Evolutionary conservation across 2,113 vertebrate genomes (phyloP).

Genomic region (Hiodon tergisus): DNA sequence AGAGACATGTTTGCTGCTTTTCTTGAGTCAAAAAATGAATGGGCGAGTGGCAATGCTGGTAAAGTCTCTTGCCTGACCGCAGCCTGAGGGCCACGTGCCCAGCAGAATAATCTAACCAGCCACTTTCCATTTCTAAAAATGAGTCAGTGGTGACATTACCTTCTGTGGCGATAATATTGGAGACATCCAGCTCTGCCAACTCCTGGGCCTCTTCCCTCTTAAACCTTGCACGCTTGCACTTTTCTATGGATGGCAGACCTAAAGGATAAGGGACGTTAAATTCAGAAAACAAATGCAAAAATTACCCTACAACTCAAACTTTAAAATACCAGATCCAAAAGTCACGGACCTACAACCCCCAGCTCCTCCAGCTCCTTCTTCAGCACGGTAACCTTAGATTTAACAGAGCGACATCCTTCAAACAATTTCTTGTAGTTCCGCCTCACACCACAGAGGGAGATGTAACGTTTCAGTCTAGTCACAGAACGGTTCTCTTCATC

Average conservation of each 20-base stretch:
- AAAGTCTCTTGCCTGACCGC: no score
- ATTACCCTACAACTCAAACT: neutral
- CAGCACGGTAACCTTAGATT: constrained; percentile 59
- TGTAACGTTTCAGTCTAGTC: constrained; percentile 71
- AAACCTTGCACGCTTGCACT: constrained; percentile 66
- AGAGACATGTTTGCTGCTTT: no score
- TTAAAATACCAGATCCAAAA: neutral
- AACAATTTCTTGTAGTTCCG: constrained; percentile 79
- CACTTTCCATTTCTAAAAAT: no score
- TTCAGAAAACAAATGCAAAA: neutral
- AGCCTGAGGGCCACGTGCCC: no score
- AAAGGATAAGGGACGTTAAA: neutral
- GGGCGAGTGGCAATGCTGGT: no score
- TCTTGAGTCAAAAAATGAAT: no score
- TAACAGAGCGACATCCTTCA: constrained; percentile 55
- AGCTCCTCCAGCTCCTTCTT: constrained; percentile 72
- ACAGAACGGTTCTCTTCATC: constrained; percentile 49
- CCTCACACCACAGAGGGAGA: constrained; percentile 70
- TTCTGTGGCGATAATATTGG: constrained; percentile 72
- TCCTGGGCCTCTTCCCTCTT: constrained; percentile 72
- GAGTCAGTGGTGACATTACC: constrained; percentile 48
- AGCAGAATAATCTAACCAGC: no score
- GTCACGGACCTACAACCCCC: constrained; percentile 70
- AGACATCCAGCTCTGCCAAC: constrained; percentile 71
- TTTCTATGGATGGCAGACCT: constrained; percentile 73